These are phyloP conservation scores for Drosophila orosa DNA, from an alignment of 1,140 invertebrate species.

Conservation along the genomic window DNA sequence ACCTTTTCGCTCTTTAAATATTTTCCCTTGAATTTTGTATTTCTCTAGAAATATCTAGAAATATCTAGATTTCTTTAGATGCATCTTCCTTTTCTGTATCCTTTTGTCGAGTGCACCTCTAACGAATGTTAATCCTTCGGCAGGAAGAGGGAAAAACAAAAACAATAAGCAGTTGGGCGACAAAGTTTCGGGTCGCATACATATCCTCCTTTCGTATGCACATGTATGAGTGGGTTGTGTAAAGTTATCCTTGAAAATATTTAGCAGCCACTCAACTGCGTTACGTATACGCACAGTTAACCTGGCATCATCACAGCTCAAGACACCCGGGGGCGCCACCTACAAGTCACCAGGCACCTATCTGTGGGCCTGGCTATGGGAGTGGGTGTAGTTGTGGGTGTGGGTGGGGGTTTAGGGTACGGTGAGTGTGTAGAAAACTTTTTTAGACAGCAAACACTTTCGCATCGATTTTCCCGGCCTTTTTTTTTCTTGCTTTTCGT, in stretches of 20 bases:
- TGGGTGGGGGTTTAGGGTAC: constrained; percentile 5
- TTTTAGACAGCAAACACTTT: constrained; percentile 71
- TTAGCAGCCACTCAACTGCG: constrained; percentile 70
- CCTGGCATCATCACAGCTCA: constrained; percentile 62
- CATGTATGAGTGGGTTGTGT: constrained; percentile 58
- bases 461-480: constrained; percentile 66
- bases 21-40: background rate
- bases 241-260: constrained; percentile 80
- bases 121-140: constrained; percentile 48
- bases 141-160: constrained; percentile 25
- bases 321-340: constrained; percentile 61
- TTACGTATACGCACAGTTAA: constrained; percentile 78
- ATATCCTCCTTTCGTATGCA: constrained; percentile 20
- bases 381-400: background rate
- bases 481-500: constrained; percentile 19
- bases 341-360: constrained; percentile 62
- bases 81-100: constrained; percentile 1
- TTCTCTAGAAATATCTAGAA: no score
- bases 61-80: constrained; percentile 8
- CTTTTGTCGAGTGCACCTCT: constrained; percentile 8
- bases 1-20: background rate
- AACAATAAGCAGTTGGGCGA: constrained; percentile 70
- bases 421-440: constrained; percentile 48
- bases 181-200: constrained; percentile 67
- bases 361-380: constrained; percentile 2